Percentiles rank a stretch among this genome's conserved stretches.
phyloP scores from a whole-genome alignment of 2,113 vertebrate genomes.

The Rhea americana region DNA sequence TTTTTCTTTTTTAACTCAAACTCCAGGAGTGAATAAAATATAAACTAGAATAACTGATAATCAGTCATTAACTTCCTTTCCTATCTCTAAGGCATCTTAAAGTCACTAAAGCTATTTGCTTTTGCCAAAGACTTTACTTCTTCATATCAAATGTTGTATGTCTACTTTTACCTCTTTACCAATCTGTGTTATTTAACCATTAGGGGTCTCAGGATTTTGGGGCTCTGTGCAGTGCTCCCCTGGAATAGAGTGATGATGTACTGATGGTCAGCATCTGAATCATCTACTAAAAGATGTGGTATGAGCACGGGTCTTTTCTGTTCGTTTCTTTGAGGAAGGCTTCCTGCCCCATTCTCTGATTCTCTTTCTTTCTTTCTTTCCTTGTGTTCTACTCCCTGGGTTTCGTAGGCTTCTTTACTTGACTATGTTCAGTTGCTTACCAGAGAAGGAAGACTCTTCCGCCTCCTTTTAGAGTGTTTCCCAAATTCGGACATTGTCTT shows the following conservation, averaged over 20 bases:
- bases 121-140: neutral
- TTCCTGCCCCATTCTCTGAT: neutral
- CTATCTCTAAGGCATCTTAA: neutral
- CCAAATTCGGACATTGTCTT: neutral
- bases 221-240: neutral
- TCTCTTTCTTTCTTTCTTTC: neutral
- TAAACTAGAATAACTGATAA: neutral
- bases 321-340: neutral
- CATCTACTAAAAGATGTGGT: neutral
- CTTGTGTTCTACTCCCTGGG: neutral
- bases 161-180: neutral
- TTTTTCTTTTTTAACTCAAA: neutral
- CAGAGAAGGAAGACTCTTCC: neutral
- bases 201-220: neutral
- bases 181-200: rapidly evolving
- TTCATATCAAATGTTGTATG: neutral
- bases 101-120: rapidly evolving
- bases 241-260: neutral
- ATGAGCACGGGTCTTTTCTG: neutral
- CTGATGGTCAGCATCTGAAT: neutral
- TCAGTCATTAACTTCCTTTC: neutral
- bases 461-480: neutral
- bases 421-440: neutral
- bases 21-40: neutral
- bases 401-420: neutral